Evolutionary conservation across 2,888 invertebrate species (phyloP), one percentile per base, ranked within the genome.

Genomic region (Xestia sexstrigata): DNA sequence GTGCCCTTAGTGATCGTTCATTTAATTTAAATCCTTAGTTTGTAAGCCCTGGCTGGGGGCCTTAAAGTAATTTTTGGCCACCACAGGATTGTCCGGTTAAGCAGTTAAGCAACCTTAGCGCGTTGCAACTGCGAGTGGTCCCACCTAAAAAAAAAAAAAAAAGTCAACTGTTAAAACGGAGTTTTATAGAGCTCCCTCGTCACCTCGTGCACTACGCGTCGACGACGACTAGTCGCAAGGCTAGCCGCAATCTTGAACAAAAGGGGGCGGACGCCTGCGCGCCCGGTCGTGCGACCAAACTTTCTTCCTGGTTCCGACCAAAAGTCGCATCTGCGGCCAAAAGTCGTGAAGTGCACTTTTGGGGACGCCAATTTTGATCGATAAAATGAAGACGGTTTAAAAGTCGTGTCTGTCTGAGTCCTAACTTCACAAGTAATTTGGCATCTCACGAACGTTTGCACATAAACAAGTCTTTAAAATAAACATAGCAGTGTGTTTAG

Each of bases 401-500:
- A 70, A 72, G 55, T 70, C 66, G 35, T 47, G 70, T 76, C 35
- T 83, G 80, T 11, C 58, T 60, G 62, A 70, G 26, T 45, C 82
- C 72, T 83, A 60, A 73, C 49, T 65, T 76, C 49, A 39, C 76
- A 60, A 70, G 76, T 70, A 47, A 83, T 83, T 83, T 83, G 82
- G 82, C 76, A 83, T 73, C 82, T 60, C 58, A 47, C 72, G 70
- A 80, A 72, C 76, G 15, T 83, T 83, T 70, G 52, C 72, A 52
- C 66, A 83, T 83, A 83, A 80, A 82, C 70, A 83, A 20, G 80
- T 58, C 82, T 83, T 76, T 76, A 83, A 83, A 73, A 83, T 80
- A 83, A 80, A 83, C 70, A 73, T 49, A 83, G 39, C 66, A 58
- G 45, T 60, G 15, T 79, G 70, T 83, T 82, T 71, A 71, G 76